Evolutionary conservation across 2,888 invertebrate species (phyloP), one percentile per base, ranked within the genome.

Genomic region (Hyposoter dolosus): DNA sequence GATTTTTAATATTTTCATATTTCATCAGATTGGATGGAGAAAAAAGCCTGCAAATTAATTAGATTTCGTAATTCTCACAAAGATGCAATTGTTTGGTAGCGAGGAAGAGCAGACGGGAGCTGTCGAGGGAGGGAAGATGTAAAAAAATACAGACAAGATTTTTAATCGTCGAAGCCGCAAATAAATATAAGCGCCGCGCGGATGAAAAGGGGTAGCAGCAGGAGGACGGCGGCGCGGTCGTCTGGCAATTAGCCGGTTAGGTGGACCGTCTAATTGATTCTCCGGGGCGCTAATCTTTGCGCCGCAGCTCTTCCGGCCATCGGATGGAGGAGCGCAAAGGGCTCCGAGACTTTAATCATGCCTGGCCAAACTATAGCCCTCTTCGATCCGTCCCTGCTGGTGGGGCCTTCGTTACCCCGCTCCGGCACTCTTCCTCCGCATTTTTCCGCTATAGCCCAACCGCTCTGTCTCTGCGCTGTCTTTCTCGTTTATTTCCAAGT

Each of bases 261-360:
- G 89, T 90, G 91, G 89, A 82, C 91, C 90, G 90, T 88, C 90
- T 92, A 93, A 93, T 93, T 92, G 93, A 91, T 90, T 90, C 90
- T 88, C 85, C 88, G 88, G 82, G 89, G 89, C 89, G 90, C 87
- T 90, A 92, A 92, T 91, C 90, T 92, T 91, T 89, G 87, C 88
- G 84, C 84, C 85, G 71, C 85, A 85, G 86, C 83, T 83, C 85
- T 84, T 84, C 87, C 86, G 83, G 74, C 82, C 82, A 85, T 83
- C 79, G 75, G 60, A 69, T 71, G 60, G 72, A 56, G 66, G 63
- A 71, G 72, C 72, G 76, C 72, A 81, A 84, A 83, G 82, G 83
- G 77, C 83, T 75, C 50, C 65, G 66, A 81, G 84, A 87, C 87
- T 88, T 87, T 88, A 88, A 88, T 89, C 86, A 87, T 88, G 83